Conservation (phyloP, 2,888 invertebrate genomes). For the Drosophila merina region DNA sequence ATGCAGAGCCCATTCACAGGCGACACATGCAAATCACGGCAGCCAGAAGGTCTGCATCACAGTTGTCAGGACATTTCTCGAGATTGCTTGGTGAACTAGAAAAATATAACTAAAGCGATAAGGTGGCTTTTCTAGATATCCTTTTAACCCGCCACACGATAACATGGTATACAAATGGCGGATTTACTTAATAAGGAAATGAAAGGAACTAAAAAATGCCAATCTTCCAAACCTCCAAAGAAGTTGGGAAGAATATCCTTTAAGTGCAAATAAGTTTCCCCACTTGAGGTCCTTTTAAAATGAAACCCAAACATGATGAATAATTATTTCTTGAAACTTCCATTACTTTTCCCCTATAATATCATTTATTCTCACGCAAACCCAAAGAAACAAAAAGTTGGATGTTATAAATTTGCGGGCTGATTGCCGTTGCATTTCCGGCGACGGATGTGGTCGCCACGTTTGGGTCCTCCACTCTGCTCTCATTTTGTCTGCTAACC, state of each 20-base stretch:
- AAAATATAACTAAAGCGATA: slow-evolving; percentile 13
- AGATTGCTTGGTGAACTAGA: slow-evolving; percentile 31
- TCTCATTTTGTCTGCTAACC: slow-evolving; percentile 52
- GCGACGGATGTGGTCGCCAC: slow-evolving; percentile 33
- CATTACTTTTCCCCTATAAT: slow-evolving; percentile 2
- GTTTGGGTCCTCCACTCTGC: slow-evolving; percentile 38
- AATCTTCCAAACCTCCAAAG: too few species aligned
- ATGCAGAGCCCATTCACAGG: slow-evolving; percentile 38
- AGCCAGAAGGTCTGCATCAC: slow-evolving; percentile 6
- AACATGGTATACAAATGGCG: not conserved
- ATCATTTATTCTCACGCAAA: not conserved
- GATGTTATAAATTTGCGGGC: slow-evolving; percentile 58
- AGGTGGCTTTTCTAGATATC: not conserved
- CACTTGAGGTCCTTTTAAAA: not conserved
- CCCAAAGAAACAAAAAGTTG: slow-evolving; percentile 9
- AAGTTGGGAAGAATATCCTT: too few species aligned
- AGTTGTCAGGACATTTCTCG: slow-evolving; percentile 28
- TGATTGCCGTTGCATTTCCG: slow-evolving; percentile 71
- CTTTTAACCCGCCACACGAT: not conserved
- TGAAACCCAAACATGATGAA: not conserved
- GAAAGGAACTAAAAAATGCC: not conserved
- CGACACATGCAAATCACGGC: slow-evolving; percentile 23
- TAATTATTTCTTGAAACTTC: not conserved
- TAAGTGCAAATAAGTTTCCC: not conserved
- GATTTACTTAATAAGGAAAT: not conserved